Conservation (phyloP, 2,888 invertebrate species). For the Stomorhina lunata region DNA sequence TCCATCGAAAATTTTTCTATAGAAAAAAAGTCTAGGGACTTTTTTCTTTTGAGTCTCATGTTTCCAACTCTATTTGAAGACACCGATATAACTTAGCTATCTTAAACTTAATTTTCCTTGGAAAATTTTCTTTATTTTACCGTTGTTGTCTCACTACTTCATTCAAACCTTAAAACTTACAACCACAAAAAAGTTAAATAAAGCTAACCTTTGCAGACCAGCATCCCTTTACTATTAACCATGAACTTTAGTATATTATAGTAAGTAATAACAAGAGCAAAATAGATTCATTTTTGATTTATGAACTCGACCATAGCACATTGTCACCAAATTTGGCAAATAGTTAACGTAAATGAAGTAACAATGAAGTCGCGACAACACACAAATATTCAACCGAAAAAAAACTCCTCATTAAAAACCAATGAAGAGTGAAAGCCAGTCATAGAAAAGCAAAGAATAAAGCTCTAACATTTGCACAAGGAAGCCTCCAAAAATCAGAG, state of each 20-base stretch:
- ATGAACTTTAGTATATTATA: too few relatives aligned
- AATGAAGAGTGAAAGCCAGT: conserved; percentile 67
- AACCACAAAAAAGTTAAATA: conserved; percentile 10
- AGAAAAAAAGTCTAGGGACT: too few relatives aligned
- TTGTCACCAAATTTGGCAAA: conserved; percentile 63
- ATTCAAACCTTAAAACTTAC: conserved; percentile 10
- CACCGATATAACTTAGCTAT: too few relatives aligned
- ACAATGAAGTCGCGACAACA: conserved; percentile 60
- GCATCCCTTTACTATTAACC: too few relatives aligned
- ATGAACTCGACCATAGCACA: conserved; percentile 62
- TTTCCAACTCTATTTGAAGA: too few relatives aligned
- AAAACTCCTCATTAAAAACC: conserved; percentile 66
- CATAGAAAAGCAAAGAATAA: conserved; percentile 11
- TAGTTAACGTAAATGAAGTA: conserved; percentile 49
- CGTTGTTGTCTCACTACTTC: conserved; percentile 10
- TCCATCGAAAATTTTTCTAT: too few relatives aligned
- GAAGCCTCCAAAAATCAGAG: background rate
- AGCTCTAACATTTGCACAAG: background rate
- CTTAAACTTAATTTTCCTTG: conserved; percentile 35
- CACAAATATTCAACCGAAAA: background rate
- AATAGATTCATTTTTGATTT: conserved; percentile 59
- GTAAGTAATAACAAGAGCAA: background rate
- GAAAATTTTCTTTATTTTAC: conserved; percentile 2
- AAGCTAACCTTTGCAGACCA: too few relatives aligned
- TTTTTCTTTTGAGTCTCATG: too few relatives aligned